Evolutionary conservation across 2,113 vertebrate species (phyloP).

Genomic region (Ammodytes marinus): DNA sequence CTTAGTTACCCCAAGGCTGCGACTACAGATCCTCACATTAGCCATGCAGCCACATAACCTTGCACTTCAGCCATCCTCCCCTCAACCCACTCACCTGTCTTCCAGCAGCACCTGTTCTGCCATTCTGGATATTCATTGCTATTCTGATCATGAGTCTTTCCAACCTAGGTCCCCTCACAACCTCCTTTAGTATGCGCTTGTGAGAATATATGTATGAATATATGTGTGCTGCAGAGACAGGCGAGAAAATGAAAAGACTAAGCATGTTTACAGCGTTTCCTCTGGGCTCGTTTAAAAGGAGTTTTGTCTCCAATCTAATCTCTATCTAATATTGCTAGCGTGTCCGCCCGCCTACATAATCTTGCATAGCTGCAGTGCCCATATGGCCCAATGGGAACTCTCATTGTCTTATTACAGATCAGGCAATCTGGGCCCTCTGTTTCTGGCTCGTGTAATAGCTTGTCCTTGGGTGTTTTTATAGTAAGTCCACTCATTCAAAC

Average conservation of each 20-base stretch:
- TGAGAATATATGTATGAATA: constrained; percentile 52
- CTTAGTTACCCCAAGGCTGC: constrained; percentile 56
- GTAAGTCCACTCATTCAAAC: constrained; percentile 48
- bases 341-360: constrained; percentile 70
- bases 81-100: constrained; percentile 72
- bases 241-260: neutral
- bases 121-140: constrained; percentile 67
- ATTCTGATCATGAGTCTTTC: constrained; percentile 69
- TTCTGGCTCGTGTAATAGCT: constrained; percentile 50
- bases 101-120: constrained; percentile 66
- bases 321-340: constrained; percentile 73
- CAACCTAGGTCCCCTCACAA: constrained; percentile 46
- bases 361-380: constrained; percentile 55
- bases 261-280: constrained; percentile 76
- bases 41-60: constrained; percentile 71
- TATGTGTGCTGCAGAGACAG: constrained; percentile 42
- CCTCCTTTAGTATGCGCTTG: constrained; percentile 44
- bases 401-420: constrained; percentile 78
- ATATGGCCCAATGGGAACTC: constrained; percentile 66
- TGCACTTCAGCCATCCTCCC: constrained; percentile 47
- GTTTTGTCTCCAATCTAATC: constrained; percentile 76
- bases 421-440: constrained; percentile 58
- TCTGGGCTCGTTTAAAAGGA: constrained; percentile 72
- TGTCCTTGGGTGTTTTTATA: constrained; percentile 58
- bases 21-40: constrained; percentile 57